These are phyloP conservation scores for Thumatha senex DNA, from an alignment of 2,888 invertebrate genomes.

Conservation along the genomic window DNA sequence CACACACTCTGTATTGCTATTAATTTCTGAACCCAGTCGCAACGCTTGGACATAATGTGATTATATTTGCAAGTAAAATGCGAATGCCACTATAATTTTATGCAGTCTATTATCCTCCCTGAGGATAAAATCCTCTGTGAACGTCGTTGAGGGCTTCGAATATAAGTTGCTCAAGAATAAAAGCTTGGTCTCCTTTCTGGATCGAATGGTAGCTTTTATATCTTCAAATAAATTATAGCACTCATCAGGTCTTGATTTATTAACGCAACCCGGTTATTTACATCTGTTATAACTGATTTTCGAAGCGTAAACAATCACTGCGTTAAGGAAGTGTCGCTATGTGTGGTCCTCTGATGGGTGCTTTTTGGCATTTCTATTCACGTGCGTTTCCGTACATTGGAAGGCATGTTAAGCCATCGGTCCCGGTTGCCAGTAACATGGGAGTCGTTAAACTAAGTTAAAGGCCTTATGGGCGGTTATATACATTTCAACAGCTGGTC, in stretches of 20 bases:
- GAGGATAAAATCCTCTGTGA: slow-evolving; percentile 49
- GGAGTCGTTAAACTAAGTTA: no score
- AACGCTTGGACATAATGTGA: slow-evolving; percentile 78
- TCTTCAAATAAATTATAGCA: slow-evolving; percentile 16
- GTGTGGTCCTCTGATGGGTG: no score
- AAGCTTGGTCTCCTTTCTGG: slow-evolving; percentile 13
- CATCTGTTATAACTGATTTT: slow-evolving; percentile 34
- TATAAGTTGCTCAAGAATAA: slow-evolving; percentile 30
- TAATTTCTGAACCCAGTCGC: slow-evolving; percentile 78
- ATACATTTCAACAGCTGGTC: no score
- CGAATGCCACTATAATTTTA: slow-evolving; percentile 58
- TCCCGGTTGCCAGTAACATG: no score
- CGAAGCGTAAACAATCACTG: no score
- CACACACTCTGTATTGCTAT: slow-evolving; percentile 73
- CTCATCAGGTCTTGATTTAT: slow-evolving; percentile 30
- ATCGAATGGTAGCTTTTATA: slow-evolving; percentile 24
- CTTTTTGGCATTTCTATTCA: no score
- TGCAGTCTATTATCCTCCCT: slow-evolving; percentile 51
- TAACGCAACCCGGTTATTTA: slow-evolving; percentile 24
- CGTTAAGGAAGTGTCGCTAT: no score
- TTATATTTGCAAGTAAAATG: slow-evolving; percentile 80
- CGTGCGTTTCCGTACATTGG: no score
- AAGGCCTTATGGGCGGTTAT: no score
- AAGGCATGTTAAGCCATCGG: no score
- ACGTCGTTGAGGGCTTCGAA: slow-evolving; percentile 44